Evolutionary conservation across 2,797 vertebrate genomes (phyloP).

Genomic region (Zenarchopterus dispar): DNA sequence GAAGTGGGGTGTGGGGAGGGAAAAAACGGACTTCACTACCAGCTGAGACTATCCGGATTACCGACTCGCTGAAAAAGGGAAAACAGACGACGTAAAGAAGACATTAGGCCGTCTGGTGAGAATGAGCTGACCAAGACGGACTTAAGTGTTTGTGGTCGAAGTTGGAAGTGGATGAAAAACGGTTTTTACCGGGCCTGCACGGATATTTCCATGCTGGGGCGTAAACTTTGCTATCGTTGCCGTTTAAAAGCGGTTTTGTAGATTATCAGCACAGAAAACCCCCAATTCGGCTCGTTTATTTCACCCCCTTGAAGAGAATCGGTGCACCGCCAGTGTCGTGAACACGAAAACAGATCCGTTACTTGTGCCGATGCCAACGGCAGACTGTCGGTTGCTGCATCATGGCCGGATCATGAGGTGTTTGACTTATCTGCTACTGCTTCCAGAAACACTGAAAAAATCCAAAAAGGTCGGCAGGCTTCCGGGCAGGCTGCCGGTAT

Average conservation of each 20-base stretch:
- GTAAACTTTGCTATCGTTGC: constrained; percentile 46
- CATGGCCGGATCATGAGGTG: constrained; percentile 96
- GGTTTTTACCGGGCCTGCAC: constrained; percentile 13
- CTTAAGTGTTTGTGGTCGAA: constrained; percentile 19
- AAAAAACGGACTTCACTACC: not conserved
- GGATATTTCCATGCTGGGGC: constrained; percentile 48
- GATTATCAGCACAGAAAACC: not conserved
- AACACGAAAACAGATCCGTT: constrained; percentile 10
- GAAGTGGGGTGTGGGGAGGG: constrained; percentile 21
- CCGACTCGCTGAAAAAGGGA: constrained; percentile 52
- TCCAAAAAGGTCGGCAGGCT: constrained; percentile 85
- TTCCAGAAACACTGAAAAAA: constrained; percentile 93
- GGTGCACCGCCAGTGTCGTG: constrained; percentile 18
- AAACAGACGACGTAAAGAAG: constrained; percentile 53
- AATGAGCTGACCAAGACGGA: constrained; percentile 58
- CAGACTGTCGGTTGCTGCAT: constrained; percentile 86
- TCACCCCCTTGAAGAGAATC: not conserved
- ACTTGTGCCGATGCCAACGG: constrained; percentile 88
- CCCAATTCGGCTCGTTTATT: not conserved
- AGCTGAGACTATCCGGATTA: constrained; percentile 62
- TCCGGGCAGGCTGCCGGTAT: constrained; percentile 82
- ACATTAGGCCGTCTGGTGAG: constrained; percentile 34
- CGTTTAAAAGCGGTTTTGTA: constrained; percentile 24
- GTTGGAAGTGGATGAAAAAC: constrained; percentile 17
- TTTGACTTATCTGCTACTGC: constrained; percentile 91